These are phyloP conservation scores for Lycocorax pyrrhopterus DNA, from an alignment of 2,113 vertebrate genomes.

Conservation along the genomic window DNA sequence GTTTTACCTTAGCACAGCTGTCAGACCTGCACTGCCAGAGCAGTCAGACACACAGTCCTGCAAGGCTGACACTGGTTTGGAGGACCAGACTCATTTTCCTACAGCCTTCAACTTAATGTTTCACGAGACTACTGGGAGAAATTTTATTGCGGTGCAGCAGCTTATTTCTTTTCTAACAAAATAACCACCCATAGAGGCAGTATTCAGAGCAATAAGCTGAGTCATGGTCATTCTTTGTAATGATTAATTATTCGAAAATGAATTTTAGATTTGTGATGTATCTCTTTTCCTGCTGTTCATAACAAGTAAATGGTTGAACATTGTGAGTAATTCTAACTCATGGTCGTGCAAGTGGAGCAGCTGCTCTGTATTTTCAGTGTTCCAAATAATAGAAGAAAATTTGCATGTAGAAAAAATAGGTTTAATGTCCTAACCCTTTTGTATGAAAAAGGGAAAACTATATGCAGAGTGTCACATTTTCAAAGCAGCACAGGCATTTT, in stretches of 20 bases:
- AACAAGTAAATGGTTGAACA: slow-evolving; percentile 21
- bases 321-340: slow-evolving; percentile 50
- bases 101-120: not conserved
- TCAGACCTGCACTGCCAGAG: not conserved
- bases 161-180: slow-evolving; percentile 15
- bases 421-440: slow-evolving; percentile 1
- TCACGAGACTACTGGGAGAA: not conserved
- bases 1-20: not conserved
- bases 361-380: slow-evolving; percentile 33
- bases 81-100: not conserved
- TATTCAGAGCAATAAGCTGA: slow-evolving; percentile 28
- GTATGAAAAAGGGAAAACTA: not conserved
- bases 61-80: not conserved
- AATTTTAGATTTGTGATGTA: slow-evolving; percentile 38
- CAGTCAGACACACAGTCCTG: not conserved
- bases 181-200: slow-evolving; percentile 7
- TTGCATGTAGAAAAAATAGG: slow-evolving; percentile 9
- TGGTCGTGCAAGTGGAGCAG: slow-evolving; percentile 25
- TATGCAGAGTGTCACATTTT: not conserved
- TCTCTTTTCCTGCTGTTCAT: slow-evolving; percentile 39
- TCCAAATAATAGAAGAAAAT: slow-evolving; percentile 39
- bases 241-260: slow-evolving; percentile 63
- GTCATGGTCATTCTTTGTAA: slow-evolving; percentile 53
- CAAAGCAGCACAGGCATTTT: not conserved
- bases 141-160: not conserved